Evolutionary conservation across 1,140 invertebrate species (phyloP).

Genomic region (Subanguina moxae): DNA sequence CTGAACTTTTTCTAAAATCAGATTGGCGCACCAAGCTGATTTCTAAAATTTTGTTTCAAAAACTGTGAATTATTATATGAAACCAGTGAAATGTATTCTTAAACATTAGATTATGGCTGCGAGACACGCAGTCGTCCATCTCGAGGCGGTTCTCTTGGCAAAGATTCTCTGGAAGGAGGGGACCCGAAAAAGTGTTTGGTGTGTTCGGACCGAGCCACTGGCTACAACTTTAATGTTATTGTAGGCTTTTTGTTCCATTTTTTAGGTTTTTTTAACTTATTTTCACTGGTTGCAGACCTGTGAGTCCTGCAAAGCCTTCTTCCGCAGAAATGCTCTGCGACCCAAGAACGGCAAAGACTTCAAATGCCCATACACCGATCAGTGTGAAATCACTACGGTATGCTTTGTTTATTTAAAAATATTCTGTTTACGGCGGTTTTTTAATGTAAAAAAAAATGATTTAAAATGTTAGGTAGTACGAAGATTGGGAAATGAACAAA

Average conservation of each 20-base stretch:
- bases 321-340: slow-evolving; percentile 77
- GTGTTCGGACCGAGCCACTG: slow-evolving; percentile 77
- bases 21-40: no score
- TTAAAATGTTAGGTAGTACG: slow-evolving; percentile 20
- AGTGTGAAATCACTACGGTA: slow-evolving; percentile 83
- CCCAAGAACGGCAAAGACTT: slow-evolving; percentile 8
- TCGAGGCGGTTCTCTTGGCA: not conserved
- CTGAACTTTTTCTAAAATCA: no score
- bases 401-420: slow-evolving; percentile 91
- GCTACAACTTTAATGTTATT: slow-evolving; percentile 93
- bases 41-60: no score
- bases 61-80: no score
- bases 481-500: no score
- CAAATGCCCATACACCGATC: slow-evolving; percentile 83
- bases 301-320: slow-evolving; percentile 96
- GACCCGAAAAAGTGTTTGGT: slow-evolving; percentile 70
- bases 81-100: no score
- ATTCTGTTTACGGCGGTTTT: slow-evolving; percentile 87
- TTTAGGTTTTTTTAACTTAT: not conserved
- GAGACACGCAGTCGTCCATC: not conserved
- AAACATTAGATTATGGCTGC: no score
- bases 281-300: slow-evolving; percentile 60
- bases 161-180: not conserved
- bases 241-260: not conserved
- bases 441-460: slow-evolving; percentile 61